Evolutionary conservation across 2,113 vertebrate genomes (phyloP), one percentile per base, ranked within the genome.

Genomic region (Poeciliopsis retropinna): DNA sequence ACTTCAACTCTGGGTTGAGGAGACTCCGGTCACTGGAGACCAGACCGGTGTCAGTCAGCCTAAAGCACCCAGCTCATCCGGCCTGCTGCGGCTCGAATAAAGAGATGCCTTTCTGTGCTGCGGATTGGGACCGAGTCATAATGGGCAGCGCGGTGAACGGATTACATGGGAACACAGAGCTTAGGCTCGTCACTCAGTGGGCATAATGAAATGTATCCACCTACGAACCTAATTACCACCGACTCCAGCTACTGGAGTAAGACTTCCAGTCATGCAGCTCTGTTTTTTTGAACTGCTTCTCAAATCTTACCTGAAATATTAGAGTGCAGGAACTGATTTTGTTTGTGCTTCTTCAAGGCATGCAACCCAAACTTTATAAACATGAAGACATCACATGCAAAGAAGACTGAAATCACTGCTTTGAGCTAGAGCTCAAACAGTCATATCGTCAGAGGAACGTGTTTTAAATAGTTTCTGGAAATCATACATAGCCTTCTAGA

Each of bases 171-270:
- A 86, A 82, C 83, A 78, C 62, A 76, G 73, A 78, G 83, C 70
- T 78, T 77, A 80, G 80, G 51, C 70, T 61, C 54, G 22, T 85
- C 85, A 86, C 80, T 86, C 82, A 84, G 66, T 22, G 65, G 78
- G 76, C 69, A 82, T 81, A 81, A 84, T 83, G 76, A 83, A 88
- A 85, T 84, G 77, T 72, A 89, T 88, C 85, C 81, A 80, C 85
- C 81, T 67, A 70, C 73, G 41, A 64, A 44, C 67, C 78, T 88
- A 89, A 91, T 87, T 88, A 89, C 65, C 67, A 39, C 30, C 5
- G 64, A 82, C 72, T 84, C 41, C 60, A 22, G 76, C 65, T 72
- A 64, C 72, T 79, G 67, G 71, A 80, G 66, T 77, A 75, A 75
- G 54, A 63, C 44, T 62, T 62, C 41, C 70, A 28, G 28, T 66